Evolutionary conservation across 2,888 invertebrate genomes (phyloP).

Genomic region (Serrognathus titanus): DNA sequence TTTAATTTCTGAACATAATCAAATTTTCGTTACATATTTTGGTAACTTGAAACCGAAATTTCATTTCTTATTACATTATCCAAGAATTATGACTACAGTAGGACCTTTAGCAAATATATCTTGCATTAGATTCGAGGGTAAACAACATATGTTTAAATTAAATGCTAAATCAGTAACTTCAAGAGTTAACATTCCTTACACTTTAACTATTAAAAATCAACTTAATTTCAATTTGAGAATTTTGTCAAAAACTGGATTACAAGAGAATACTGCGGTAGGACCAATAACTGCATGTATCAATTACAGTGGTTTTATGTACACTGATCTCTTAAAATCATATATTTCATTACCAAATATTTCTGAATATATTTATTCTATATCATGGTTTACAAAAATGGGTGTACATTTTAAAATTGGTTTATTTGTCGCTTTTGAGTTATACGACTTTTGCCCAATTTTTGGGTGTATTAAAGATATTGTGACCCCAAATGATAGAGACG

Average conservation of each 20-base stretch:
- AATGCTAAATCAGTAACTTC: neutral
- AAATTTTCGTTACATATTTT: slow-evolving; percentile 1
- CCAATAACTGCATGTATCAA: slow-evolving; percentile 1
- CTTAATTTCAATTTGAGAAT: slow-evolving; percentile 6
- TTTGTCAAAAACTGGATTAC: neutral
- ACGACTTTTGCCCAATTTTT: no score
- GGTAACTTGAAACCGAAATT: slow-evolving; percentile 3
- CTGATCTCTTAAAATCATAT: no score
- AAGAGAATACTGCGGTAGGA: neutral
- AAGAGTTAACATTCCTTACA: slow-evolving; percentile 1
- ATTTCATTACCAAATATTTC: no score
- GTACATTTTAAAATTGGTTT: no score
- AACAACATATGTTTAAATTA: slow-evolving; percentile 23
- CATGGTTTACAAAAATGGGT: no score
- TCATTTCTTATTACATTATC: slow-evolving; percentile 6
- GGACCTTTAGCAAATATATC: slow-evolving; percentile 10
- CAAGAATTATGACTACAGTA: neutral
- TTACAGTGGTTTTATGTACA: no score
- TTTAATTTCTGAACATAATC: slow-evolving; percentile 6
- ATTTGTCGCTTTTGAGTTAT: no score
- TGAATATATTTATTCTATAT: no score
- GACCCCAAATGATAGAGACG: no score
- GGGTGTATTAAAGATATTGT: no score
- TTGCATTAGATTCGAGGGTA: slow-evolving; percentile 25
- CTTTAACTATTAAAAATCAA: slow-evolving; percentile 2